Evolutionary conservation across 2,888 invertebrate genomes (phyloP).

Genomic region (Nomada ferruginata): DNA sequence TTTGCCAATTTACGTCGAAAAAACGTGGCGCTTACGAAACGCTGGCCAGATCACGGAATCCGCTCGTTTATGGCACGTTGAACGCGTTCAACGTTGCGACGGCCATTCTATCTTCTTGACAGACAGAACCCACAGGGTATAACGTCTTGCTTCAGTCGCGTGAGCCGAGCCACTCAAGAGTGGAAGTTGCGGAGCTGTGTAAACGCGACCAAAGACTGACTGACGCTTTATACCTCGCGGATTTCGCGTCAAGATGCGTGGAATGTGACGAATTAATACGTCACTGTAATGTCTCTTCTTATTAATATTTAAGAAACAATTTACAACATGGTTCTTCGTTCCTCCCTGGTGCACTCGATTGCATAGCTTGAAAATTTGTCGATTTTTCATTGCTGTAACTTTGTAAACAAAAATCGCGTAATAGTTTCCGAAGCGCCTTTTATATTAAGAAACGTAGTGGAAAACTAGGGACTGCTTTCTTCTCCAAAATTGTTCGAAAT

Average conservation of each 20-base stretch:
- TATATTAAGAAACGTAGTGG: too few relatives aligned
- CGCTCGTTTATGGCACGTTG: constrained; percentile 63
- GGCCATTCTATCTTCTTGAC: constrained; percentile 59
- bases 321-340: too few relatives aligned
- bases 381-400: too few relatives aligned
- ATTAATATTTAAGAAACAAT: too few relatives aligned
- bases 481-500: too few relatives aligned
- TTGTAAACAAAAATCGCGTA: too few relatives aligned
- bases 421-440: too few relatives aligned
- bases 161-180: constrained; percentile 35
- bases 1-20: constrained; percentile 11
- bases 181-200: constrained; percentile 17
- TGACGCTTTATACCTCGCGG: constrained; percentile 10
- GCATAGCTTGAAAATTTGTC: too few relatives aligned
- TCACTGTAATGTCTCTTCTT: not conserved
- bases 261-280: constrained; percentile 15
- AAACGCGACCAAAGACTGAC: constrained; percentile 6
- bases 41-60: constrained; percentile 62
- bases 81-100: constrained; percentile 16
- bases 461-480: too few relatives aligned
- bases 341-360: too few relatives aligned
- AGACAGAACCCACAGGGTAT: constrained; percentile 41
- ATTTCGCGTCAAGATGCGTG: constrained; percentile 1
- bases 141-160: constrained; percentile 57
- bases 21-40: constrained; percentile 61